A percentile compares a stretch with the other conserved stretches of the same genome.
phyloP scores from a whole-genome alignment of 1,140 invertebrate species.

The Drosophila tristis region DNA sequence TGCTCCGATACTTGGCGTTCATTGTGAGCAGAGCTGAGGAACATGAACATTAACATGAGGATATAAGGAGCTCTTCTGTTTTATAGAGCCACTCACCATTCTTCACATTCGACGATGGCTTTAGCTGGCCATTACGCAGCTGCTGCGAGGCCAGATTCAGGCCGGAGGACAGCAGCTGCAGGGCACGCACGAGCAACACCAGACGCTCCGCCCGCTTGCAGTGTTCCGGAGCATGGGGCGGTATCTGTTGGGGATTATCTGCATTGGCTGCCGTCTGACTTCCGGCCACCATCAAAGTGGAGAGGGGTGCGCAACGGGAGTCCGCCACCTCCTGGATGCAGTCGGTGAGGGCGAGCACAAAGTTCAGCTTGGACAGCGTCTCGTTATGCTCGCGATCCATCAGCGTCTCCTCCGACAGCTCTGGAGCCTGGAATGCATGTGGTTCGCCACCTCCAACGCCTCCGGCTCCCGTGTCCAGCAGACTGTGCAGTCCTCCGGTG shows the following conservation, averaged over 20 bases:
- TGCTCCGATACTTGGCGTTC: constrained; percentile 95
- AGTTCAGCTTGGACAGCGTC: constrained; percentile 96
- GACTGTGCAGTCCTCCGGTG: constrained; percentile 87
- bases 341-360: constrained; percentile 95
- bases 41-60: not conserved
- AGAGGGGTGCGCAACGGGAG: constrained; percentile 89
- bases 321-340: constrained; percentile 95
- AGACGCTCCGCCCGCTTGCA: constrained; percentile 93
- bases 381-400: constrained; percentile 97
- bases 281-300: constrained; percentile 85
- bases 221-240: constrained; percentile 85
- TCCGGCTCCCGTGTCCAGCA: constrained; percentile 85
- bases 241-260: constrained; percentile 72
- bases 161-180: constrained; percentile 96
- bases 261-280: constrained; percentile 57
- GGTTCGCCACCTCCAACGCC: constrained; percentile 86
- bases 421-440: constrained; percentile 92
- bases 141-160: constrained; percentile 95
- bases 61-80: not conserved
- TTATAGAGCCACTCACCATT: constrained; percentile 87
- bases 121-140: constrained; percentile 91
- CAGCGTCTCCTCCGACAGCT: constrained; percentile 97
- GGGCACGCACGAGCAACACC: constrained; percentile 94
- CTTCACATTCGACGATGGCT: constrained; percentile 95
- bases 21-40: constrained; percentile 93